Evolutionary conservation across 2,888 invertebrate genomes (phyloP).

Genomic region (Zygaena filipendulae): DNA sequence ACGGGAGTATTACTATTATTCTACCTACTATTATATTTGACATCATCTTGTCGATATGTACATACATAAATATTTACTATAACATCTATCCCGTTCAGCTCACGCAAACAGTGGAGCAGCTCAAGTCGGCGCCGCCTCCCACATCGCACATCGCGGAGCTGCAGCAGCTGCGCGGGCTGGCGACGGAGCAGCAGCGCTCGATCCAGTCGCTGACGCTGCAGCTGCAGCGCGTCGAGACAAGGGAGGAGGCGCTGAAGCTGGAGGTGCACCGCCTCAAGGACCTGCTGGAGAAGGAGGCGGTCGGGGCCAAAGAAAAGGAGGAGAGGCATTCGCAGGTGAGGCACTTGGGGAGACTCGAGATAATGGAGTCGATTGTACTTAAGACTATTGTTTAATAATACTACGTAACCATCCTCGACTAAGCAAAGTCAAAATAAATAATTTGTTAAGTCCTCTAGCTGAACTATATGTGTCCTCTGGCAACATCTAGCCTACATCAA

Average conservation of each 20-base stretch:
- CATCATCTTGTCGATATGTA: too few relatives aligned
- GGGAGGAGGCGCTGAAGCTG: slow-evolving; percentile 60
- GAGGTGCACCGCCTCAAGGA: slow-evolving; percentile 52
- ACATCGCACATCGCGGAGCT: slow-evolving; percentile 43
- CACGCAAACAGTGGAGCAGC: slow-evolving; percentile 32
- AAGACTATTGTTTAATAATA: background rate
- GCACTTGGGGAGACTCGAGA: slow-evolving; percentile 1
- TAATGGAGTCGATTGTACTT: background rate
- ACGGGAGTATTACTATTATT: too few relatives aligned
- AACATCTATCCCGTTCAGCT: slow-evolving; percentile 37
- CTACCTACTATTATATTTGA: too few relatives aligned
- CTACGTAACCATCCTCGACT: background rate
- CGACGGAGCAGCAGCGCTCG: slow-evolving; percentile 68
- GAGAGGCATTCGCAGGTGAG: slow-evolving; percentile 37
- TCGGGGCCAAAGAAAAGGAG: slow-evolving; percentile 40
- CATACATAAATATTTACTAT: too few relatives aligned
- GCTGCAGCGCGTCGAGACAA: slow-evolving; percentile 54
- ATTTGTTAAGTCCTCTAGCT: too few relatives aligned
- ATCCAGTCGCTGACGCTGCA: slow-evolving; percentile 64
- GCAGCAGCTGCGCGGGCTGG: slow-evolving; percentile 53
- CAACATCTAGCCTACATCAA: too few relatives aligned
- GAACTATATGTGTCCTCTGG: too few relatives aligned
- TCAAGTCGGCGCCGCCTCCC: slow-evolving; percentile 33
- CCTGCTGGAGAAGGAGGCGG: slow-evolving; percentile 57
- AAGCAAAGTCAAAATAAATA: background rate